These are phyloP conservation scores for Pachypeltis micranthus DNA, from an alignment of 1,140 invertebrate species.

Conservation along the genomic window DNA sequence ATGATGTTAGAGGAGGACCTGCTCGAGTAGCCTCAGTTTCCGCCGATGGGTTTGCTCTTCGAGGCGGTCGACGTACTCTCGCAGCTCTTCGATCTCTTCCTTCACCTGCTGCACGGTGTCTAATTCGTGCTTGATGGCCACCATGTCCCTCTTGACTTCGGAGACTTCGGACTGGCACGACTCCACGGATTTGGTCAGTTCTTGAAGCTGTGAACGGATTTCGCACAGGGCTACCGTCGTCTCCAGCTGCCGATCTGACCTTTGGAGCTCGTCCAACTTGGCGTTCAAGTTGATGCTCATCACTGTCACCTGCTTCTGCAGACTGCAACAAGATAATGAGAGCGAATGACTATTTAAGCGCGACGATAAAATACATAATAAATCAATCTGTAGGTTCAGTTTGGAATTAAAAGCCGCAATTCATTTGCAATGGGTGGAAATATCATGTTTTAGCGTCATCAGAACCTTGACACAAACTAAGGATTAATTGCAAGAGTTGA, in stretches of 20 bases:
- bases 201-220: conserved; percentile 78
- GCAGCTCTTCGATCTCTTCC: conserved; percentile 82
- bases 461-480: no score
- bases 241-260: conserved; percentile 62
- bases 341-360: no score
- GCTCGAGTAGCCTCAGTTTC: conserved; percentile 74
- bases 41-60: conserved; percentile 77
- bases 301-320: conserved; percentile 89
- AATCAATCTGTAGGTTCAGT: no score
- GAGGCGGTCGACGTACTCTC: conserved; percentile 77
- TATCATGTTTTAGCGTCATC: no score
- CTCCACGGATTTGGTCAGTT: conserved; percentile 83
- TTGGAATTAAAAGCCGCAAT: no score
- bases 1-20: no score
- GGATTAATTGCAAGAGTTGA: no score
- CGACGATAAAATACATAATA: no score
- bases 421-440: no score
- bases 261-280: conserved; percentile 81
- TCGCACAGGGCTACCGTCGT: conserved; percentile 80
- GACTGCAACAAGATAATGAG: conserved; percentile 43
- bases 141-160: conserved; percentile 82
- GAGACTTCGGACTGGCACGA: conserved; percentile 71
- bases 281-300: conserved; percentile 89
- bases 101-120: conserved; percentile 86
- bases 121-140: conserved; percentile 83